Evolutionary conservation across 2,113 vertebrate genomes (phyloP).

Genomic region (Tachycineta bicolor): DNA sequence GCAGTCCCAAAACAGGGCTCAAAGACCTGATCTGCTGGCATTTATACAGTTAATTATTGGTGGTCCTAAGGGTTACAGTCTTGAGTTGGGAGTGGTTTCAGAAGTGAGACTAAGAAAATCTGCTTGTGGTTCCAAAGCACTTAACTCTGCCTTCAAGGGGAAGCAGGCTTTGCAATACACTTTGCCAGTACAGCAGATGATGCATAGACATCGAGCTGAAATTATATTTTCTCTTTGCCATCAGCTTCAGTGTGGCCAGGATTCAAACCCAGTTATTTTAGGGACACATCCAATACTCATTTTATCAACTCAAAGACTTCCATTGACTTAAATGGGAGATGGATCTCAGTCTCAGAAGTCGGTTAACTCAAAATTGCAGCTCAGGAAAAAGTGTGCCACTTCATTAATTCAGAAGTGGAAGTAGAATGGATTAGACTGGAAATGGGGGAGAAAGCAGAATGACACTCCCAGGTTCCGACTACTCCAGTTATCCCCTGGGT

Average conservation of each 20-base stretch:
- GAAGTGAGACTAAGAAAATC: not conserved
- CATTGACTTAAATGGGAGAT: not conserved
- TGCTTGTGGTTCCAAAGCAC: not conserved
- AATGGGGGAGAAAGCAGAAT: not conserved
- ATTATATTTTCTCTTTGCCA: not conserved
- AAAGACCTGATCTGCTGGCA: not conserved
- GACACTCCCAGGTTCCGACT: not conserved
- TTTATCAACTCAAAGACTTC: not conserved
- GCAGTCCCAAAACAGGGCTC: not conserved
- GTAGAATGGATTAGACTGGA: not conserved
- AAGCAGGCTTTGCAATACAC: not conserved
- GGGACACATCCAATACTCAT: not conserved
- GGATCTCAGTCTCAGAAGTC: not conserved
- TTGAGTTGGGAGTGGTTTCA: not conserved
- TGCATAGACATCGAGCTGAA: not conserved
- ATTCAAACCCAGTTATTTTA: constrained; percentile 33
- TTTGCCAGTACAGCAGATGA: constrained; percentile 4
- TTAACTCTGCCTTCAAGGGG: not conserved
- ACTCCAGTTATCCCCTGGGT: not conserved
- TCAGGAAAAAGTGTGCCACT: not conserved
- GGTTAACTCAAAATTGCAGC: not conserved
- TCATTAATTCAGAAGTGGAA: not conserved
- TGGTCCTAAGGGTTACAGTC: not conserved
- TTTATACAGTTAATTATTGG: not conserved
- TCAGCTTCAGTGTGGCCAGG: not conserved